Conservation (phyloP, 2,797 vertebrate genomes). For the Semaprochilodus insignis region DNA sequence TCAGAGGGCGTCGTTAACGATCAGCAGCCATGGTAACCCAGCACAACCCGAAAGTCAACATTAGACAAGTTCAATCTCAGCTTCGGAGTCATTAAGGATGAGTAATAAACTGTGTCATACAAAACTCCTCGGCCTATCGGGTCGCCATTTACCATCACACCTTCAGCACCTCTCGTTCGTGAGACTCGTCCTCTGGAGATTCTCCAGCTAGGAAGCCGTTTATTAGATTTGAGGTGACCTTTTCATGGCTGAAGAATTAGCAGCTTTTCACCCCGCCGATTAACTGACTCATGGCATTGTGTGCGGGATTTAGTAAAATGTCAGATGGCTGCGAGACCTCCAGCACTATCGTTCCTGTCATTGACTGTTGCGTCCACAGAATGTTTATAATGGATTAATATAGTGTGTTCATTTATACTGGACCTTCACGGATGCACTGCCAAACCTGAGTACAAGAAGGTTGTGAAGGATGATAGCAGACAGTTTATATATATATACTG, state of each 20-base stretch:
- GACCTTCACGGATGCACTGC: no score
- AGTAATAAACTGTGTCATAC: slow-evolving; percentile 15
- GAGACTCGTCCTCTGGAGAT: slow-evolving; percentile 25
- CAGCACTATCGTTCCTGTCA: background rate
- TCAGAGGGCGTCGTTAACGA: slow-evolving; percentile 41
- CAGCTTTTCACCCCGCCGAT: slow-evolving; percentile 8
- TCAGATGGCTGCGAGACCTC: slow-evolving; percentile 6
- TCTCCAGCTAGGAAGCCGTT: slow-evolving; percentile 20
- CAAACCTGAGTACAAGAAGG: background rate
- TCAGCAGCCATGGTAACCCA: slow-evolving; percentile 41
- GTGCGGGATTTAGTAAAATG: slow-evolving; percentile 13
- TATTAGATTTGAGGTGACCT: slow-evolving; percentile 39
- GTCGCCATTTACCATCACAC: background rate
- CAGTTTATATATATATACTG: no score
- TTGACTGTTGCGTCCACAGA: background rate
- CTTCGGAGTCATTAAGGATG: slow-evolving; percentile 23
- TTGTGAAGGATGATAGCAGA: background rate
- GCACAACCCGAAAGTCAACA: slow-evolving; percentile 44
- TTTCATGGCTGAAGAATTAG: slow-evolving; percentile 21
- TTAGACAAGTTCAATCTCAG: slow-evolving; percentile 33
- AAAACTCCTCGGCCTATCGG: slow-evolving; percentile 28
- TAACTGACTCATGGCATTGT: slow-evolving; percentile 21
- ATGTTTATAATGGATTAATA: background rate
- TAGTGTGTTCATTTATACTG: background rate
- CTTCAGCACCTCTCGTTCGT: slow-evolving; percentile 1